phyloP scores from a whole-genome alignment of 2,888 invertebrate species.

The Hylaea fasciaria region DNA sequence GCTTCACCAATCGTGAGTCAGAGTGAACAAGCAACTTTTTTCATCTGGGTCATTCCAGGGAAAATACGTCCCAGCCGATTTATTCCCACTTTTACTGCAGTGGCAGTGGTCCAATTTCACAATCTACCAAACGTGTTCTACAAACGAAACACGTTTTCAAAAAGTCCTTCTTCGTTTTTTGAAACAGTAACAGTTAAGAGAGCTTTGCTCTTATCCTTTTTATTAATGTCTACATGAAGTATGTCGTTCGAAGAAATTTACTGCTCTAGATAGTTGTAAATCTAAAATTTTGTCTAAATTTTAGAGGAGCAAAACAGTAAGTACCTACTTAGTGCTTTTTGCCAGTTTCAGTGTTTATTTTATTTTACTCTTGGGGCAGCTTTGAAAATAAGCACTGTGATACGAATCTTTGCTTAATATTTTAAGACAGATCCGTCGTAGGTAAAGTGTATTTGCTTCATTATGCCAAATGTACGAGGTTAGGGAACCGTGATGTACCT shows the following conservation, averaged over 20 bases:
- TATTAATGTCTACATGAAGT: conserved; percentile 47
- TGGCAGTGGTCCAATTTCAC: conserved; percentile 80
- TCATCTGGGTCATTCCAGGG: conserved; percentile 74
- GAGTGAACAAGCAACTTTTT: conserved; percentile 58
- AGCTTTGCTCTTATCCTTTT: conserved; percentile 51
- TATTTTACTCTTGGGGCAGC: background rate
- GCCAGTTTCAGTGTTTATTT: background rate
- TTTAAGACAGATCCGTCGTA: too few relatives aligned
- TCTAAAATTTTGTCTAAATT: conserved; percentile 25
- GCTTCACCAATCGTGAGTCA: conserved; percentile 19
- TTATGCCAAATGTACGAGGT: too few relatives aligned
- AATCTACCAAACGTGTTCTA: conserved; percentile 72
- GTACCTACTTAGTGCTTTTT: conserved; percentile 2
- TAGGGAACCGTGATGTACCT: too few relatives aligned
- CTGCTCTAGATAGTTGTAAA: conserved; percentile 25
- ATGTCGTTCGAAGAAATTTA: conserved; percentile 27
- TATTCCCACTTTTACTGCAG: conserved; percentile 82
- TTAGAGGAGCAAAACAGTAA: conserved; percentile 12
- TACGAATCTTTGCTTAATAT: too few relatives aligned
- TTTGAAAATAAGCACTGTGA: too few relatives aligned
- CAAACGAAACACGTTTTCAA: conserved; percentile 73
- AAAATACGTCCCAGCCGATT: conserved; percentile 75
- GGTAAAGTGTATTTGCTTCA: too few relatives aligned
- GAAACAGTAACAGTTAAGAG: conserved; percentile 37
- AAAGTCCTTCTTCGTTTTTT: conserved; percentile 63